phyloP scores from a whole-genome alignment of 2,113 vertebrate genomes.

The Nothocercus nigrocapillus region DNA sequence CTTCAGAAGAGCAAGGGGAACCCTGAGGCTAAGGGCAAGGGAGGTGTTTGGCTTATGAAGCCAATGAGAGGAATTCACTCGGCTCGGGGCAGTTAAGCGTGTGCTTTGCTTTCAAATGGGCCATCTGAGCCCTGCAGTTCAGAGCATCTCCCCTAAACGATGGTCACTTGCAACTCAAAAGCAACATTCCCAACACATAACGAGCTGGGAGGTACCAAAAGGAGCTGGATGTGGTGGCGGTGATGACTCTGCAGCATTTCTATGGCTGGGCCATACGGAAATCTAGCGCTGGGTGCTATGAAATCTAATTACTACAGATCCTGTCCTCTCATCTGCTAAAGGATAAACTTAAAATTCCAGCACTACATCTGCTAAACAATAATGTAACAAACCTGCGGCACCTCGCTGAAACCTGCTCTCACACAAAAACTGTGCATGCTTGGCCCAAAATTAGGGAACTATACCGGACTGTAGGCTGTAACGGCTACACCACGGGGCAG shows the following conservation, averaged over 20 bases:
- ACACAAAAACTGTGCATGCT: too few species aligned
- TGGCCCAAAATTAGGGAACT: too few species aligned
- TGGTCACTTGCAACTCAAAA: background rate
- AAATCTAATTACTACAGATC: background rate
- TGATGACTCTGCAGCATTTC: background rate
- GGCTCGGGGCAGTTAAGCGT: too few species aligned
- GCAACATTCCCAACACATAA: background rate
- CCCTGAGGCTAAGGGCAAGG: background rate
- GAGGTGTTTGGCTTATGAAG: fast-evolving
- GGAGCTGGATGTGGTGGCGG: background rate
- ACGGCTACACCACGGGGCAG: background rate
- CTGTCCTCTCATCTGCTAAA: background rate
- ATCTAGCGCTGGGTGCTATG: too few species aligned
- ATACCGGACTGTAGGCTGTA: background rate
- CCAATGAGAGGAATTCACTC: background rate
- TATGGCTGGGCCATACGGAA: background rate
- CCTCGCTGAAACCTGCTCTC: too few species aligned
- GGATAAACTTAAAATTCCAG: background rate
- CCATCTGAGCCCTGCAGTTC: background rate
- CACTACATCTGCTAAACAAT: background rate
- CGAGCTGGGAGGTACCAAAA: background rate
- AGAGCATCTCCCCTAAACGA: background rate
- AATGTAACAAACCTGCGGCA: too few species aligned
- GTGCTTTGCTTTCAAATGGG: background rate
- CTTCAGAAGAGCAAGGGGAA: background rate